Evolutionary conservation across 2,888 invertebrate genomes (phyloP).

Genomic region (Trissolcus japonicus): DNA sequence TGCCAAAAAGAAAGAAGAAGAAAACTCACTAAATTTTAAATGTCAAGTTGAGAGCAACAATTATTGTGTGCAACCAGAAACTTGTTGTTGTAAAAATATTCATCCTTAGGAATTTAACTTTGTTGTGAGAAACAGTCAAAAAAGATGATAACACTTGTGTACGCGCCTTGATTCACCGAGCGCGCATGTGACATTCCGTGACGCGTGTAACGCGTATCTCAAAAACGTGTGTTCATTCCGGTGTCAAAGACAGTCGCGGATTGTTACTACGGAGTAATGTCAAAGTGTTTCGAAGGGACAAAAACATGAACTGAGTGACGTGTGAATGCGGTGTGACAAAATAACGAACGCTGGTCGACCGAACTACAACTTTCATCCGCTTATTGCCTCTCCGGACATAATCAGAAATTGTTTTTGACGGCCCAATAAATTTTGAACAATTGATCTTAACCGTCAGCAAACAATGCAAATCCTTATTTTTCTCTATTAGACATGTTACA

Average conservation of each 20-base stretch:
- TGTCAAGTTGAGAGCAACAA: too few relatives aligned
- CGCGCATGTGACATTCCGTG: neutral
- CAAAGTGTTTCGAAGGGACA: neutral
- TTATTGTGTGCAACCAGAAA: too few relatives aligned
- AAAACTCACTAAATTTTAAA: too few relatives aligned
- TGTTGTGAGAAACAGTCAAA: too few relatives aligned
- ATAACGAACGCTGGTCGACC: neutral
- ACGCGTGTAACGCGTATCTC: constrained; percentile 4
- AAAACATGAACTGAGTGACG: neutral
- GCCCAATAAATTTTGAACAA: neutral
- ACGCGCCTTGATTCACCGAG: neutral
- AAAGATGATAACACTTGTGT: neutral
- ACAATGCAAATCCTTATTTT: neutral
- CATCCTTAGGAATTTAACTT: too few relatives aligned
- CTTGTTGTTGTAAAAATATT: too few relatives aligned
- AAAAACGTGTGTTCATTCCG: constrained; percentile 4
- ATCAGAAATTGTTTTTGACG: neutral
- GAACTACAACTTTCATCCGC: neutral
- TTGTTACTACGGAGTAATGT: constrained; percentile 2
- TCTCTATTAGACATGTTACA: too few relatives aligned
- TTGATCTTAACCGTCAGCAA: neutral
- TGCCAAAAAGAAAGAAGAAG: too few relatives aligned
- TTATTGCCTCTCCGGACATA: neutral
- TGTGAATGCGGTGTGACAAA: neutral
- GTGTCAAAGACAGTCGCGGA: neutral